These are phyloP conservation scores for Chloroclysta siterata DNA, from an alignment of 2,888 invertebrate species.

Conservation along the genomic window DNA sequence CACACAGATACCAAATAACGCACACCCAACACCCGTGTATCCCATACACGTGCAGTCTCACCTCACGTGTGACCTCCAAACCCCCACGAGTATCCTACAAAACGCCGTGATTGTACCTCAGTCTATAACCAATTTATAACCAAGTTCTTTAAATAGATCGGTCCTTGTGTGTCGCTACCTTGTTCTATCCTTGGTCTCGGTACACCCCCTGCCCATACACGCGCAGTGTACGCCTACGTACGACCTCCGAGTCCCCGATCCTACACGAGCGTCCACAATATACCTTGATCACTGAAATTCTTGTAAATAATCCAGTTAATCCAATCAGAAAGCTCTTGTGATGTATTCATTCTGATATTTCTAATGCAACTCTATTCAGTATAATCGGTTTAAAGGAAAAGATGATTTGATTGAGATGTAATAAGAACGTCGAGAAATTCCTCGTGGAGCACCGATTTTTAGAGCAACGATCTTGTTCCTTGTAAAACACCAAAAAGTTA, in stretches of 20 bases:
- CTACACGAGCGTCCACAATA: background rate
- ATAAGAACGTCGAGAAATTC: too few species aligned
- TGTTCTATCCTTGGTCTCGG: background rate
- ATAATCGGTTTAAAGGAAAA: too few species aligned
- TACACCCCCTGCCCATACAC: conserved; percentile 9
- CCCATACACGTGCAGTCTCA: conserved; percentile 23
- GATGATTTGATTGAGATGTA: too few species aligned
- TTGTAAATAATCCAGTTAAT: conserved; percentile 14
- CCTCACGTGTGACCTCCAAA: conserved; percentile 24
- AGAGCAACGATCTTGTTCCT: too few species aligned
- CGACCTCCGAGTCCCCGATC: conserved; percentile 21
- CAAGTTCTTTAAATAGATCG: conserved; percentile 2
- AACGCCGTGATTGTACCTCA: conserved; percentile 3
- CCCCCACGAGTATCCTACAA: conserved; percentile 5
- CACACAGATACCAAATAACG: background rate
- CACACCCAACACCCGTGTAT: background rate
- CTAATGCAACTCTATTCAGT: too few species aligned
- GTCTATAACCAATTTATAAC: too few species aligned
- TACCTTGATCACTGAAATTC: conserved; percentile 1
- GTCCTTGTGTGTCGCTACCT: background rate
- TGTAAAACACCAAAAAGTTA: too few species aligned
- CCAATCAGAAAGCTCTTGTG: background rate
- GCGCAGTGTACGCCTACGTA: conserved; percentile 15
- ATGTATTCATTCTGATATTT: too few species aligned
- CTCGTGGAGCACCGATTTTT: too few species aligned